phyloP scores from a whole-genome alignment of 2,888 invertebrate species.

The Agrilus biguttatus region DNA sequence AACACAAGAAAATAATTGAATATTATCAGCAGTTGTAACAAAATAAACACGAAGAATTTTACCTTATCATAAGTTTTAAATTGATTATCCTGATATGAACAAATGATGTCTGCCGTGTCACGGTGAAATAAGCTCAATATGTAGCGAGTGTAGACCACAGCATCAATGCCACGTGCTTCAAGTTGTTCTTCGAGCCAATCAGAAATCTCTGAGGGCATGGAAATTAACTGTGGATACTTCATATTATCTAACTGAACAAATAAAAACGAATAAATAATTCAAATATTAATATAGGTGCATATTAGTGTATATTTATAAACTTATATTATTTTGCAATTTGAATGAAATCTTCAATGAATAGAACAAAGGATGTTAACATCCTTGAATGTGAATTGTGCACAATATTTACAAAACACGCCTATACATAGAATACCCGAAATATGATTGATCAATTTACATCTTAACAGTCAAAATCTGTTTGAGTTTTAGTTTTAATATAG shows the following conservation, averaged over 20 bases:
- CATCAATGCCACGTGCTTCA: constrained; percentile 62
- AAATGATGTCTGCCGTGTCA: constrained; percentile 38
- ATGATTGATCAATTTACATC: too few species aligned
- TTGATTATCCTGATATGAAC: constrained; percentile 27
- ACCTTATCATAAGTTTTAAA: constrained; percentile 33
- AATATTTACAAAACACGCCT: too few species aligned
- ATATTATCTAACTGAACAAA: constrained; percentile 26
- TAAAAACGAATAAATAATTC: neutral
- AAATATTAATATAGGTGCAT: too few species aligned
- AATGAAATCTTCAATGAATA: too few species aligned
- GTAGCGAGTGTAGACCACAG: constrained; percentile 50
- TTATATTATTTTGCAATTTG: too few species aligned
- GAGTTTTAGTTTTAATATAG: too few species aligned
- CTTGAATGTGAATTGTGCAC: too few species aligned
- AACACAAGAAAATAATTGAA: too few species aligned
- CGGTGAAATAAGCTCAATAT: constrained; percentile 48
- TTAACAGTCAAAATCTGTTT: too few species aligned
- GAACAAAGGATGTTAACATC: too few species aligned
- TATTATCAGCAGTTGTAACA: neutral
- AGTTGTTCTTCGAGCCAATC: constrained; percentile 63
- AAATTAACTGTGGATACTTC: constrained; percentile 47
- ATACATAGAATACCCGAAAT: too few species aligned
- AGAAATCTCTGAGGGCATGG: constrained; percentile 51
- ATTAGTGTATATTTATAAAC: too few species aligned
- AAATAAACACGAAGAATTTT: constrained; percentile 8